These are phyloP conservation scores for Amorpha juglandis DNA, from an alignment of 2,888 invertebrate genomes.

Conservation along the genomic window DNA sequence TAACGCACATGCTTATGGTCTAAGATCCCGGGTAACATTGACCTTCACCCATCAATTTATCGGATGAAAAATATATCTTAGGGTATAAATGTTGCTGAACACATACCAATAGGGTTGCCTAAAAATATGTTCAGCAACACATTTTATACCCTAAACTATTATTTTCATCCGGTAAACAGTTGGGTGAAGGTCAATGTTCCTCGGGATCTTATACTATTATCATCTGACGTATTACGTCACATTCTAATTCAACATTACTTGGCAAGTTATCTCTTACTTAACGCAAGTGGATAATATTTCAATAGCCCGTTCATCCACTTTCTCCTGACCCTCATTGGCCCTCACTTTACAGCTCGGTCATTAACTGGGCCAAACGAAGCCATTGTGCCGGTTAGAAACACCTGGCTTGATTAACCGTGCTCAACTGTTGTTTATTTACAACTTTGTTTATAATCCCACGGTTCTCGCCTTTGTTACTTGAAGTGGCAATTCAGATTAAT, in stretches of 20 bases:
- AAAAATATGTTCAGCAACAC: too few relatives aligned
- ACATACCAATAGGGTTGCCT: too few relatives aligned
- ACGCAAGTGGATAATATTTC: not conserved
- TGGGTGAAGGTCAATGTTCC: too few relatives aligned
- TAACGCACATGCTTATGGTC: too few relatives aligned
- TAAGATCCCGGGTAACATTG: too few relatives aligned
- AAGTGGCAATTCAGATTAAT: not conserved
- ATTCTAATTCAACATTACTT: not conserved
- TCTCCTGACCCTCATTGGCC: not conserved
- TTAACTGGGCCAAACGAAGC: slow-evolving; percentile 12
- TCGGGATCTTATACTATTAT: not conserved
- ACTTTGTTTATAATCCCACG: not conserved
- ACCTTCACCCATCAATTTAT: too few relatives aligned
- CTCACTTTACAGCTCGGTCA: not conserved
- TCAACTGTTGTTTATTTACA: not conserved
- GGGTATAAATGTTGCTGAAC: too few relatives aligned
- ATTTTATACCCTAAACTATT: too few relatives aligned
- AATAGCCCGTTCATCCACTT: slow-evolving; percentile 4
- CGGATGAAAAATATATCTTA: too few relatives aligned
- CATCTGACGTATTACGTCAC: not conserved
- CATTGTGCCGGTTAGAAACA: not conserved
- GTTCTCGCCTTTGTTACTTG: not conserved
- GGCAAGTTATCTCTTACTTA: not conserved
- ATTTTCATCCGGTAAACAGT: too few relatives aligned
- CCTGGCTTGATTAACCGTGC: not conserved